Conservation (phyloP, 1,140 invertebrate species). For the Bombus terrestris region DNA sequence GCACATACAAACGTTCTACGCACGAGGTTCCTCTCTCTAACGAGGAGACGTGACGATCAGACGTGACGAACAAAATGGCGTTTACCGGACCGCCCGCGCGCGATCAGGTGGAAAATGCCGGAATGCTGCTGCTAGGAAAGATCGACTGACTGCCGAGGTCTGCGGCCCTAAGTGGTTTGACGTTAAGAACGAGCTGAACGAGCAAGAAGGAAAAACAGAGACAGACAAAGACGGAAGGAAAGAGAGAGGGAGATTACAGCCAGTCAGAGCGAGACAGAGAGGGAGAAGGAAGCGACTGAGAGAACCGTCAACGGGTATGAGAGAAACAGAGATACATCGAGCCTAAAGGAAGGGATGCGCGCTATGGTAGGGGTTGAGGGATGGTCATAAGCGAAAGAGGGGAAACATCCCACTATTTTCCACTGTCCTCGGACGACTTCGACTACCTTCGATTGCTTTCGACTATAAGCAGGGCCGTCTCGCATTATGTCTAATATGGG, state of each 20-base stretch:
- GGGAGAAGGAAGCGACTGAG: conserved; percentile 51
- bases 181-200: conserved; percentile 75
- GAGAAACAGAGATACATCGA: conserved; percentile 37
- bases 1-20: conserved; percentile 64
- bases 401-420: conserved; percentile 38
- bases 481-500: conserved; percentile 56
- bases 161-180: conserved; percentile 78
- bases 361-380: conserved; percentile 54
- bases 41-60: conserved; percentile 53
- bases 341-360: conserved; percentile 43
- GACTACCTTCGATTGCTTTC: conserved; percentile 67
- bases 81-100: conserved; percentile 69
- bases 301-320: conserved; percentile 22
- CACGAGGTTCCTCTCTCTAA: conserved; percentile 58
- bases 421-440: conserved; percentile 60
- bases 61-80: conserved; percentile 74
- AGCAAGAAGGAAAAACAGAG: conserved; percentile 59
- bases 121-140: conserved; percentile 74
- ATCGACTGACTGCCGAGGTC: conserved; percentile 78
- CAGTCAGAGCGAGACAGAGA: conserved; percentile 45
- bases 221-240: conserved; percentile 47
- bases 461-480: conserved; percentile 65
- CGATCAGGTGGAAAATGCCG: conserved; percentile 78
- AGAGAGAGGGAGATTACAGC: conserved; percentile 45
- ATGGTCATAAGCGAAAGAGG: conserved; percentile 36